Percentiles rank a stretch among this genome's conserved stretches.
Evolutionary conservation across 2,113 vertebrate species (phyloP).

Genomic region (Atrichornis clamosus): DNA sequence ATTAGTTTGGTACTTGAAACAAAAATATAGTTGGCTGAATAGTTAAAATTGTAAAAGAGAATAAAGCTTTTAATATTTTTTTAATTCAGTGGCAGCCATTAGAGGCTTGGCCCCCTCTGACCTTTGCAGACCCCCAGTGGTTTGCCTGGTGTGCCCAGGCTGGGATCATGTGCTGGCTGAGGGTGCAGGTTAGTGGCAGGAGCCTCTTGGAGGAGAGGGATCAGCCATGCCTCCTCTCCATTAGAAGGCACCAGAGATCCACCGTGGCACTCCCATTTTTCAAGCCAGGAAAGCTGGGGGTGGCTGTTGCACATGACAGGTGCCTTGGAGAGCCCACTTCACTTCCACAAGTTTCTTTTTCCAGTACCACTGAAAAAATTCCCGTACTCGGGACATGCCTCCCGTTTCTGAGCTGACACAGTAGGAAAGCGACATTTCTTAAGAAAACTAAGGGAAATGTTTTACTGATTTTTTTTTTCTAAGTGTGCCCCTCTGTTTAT

Average conservation of each 20-base stretch:
- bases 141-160: accelerated
- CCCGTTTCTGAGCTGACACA: background rate
- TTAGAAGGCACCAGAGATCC: constrained; percentile 32
- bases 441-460: background rate
- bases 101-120: background rate
- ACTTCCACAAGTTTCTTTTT: background rate
- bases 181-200: accelerated
- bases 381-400: background rate
- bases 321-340: too few species aligned
- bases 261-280: accelerated
- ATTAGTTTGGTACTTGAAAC: background rate
- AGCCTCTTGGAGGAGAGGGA: background rate
- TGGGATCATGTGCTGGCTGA: background rate
- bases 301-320: accelerated
- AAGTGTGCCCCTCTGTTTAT: background rate
- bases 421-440: background rate
- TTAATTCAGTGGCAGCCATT: background rate
- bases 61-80: background rate
- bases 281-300: background rate
- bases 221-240: background rate
- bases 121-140: background rate
- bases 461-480: background rate
- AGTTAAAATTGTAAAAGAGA: background rate
- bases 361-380: background rate
- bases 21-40: background rate